Base-by-base conservation (phyloP, 2,888 invertebrate species). In the Celastrina argiolus region DNA sequence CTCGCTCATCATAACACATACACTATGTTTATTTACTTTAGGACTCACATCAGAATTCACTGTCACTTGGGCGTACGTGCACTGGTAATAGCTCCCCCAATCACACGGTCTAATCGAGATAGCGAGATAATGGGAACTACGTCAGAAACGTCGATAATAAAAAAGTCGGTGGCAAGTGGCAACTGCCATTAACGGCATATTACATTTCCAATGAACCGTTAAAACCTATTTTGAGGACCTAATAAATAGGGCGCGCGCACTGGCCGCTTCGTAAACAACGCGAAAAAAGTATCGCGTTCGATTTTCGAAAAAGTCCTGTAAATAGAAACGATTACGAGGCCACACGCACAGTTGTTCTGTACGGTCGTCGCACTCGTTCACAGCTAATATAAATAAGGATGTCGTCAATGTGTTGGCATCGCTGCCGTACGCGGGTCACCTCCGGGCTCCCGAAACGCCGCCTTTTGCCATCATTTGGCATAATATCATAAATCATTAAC, bases 401-500 rank as follows among this genome's bases (percentile, higher is more conserved):
- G 90, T 86, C 89, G 90, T 90, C 90, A 90, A 89, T 88, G 81
- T 80, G 81, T 88, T 90, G 88, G 90, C 89, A 87, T 82, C 87
- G 80, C 73, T 76, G 69, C 81, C 81, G 31, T 82, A 75, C 80
- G 79, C 81, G 83, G 84, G 85, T 87, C 87, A 86, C 85, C 85
- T 84, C 83, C 76, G 75, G 71, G 85, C 85, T 84, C 83, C 76
- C 74, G 71, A 71, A 73, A 76, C 79, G 79, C 80, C 75, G 76
- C 59, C 63, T 65, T 64, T 61, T 58, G 66, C 66, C 68, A 67
- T 67, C 34, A 67, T 65, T 67, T 69, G 69, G 69, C 65, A 41
- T 68, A 69, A 66, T 51, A 22, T 51, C 51, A 51, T 51, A 51
- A 51, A 51, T 51, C 51, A 51, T n/a, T 5, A 41, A 41, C 41